phyloP scores from a whole-genome alignment of 2,113 vertebrate genomes.

The Pterophyllum scalare region DNA sequence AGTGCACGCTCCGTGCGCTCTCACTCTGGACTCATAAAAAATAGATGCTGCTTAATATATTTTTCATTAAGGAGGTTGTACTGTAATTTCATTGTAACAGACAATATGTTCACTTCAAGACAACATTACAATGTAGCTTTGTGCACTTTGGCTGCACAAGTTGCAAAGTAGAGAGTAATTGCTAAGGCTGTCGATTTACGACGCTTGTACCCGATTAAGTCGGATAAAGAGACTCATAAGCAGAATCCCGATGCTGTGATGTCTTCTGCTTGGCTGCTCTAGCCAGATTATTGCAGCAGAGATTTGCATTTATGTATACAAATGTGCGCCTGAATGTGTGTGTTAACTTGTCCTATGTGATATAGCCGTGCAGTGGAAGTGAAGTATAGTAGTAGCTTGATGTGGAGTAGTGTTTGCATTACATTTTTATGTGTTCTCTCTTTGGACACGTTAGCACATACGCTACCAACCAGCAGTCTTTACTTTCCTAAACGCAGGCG shows the following conservation, averaged over 20 bases:
- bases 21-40: constrained; percentile 49
- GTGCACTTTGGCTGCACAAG: constrained; percentile 21
- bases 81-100: constrained; percentile 35
- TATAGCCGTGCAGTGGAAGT: background rate
- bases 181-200: constrained; percentile 47
- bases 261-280: constrained; percentile 19
- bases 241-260: constrained; percentile 17
- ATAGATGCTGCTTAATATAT: constrained; percentile 50
- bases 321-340: background rate
- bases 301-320: background rate
- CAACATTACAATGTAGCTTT: background rate
- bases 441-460: background rate
- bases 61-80: constrained; percentile 51
- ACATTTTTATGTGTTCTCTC: constrained; percentile 18
- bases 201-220: constrained; percentile 40
- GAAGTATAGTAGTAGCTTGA: background rate
- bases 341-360: background rate
- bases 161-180: constrained; percentile 29
- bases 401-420: constrained; percentile 28
- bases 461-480: background rate
- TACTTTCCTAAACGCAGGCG: background rate
- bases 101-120: constrained; percentile 11
- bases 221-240: constrained; percentile 35
- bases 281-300: constrained; percentile 3
- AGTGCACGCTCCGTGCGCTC: constrained; percentile 6